phyloP scores from a whole-genome alignment of 1,140 invertebrate species.

The Drosophila micromelanica region DNA sequence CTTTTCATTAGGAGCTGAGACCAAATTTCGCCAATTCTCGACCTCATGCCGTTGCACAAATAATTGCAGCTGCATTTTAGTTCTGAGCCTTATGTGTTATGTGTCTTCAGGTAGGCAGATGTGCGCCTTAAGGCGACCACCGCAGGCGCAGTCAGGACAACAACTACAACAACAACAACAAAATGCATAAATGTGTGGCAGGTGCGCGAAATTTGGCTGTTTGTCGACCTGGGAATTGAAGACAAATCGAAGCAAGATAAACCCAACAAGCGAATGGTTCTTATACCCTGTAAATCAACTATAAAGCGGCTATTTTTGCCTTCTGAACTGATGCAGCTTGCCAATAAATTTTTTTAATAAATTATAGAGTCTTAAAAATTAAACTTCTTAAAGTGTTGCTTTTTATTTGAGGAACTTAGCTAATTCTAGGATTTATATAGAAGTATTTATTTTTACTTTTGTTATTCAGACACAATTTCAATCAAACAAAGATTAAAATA shows the following conservation, averaged over 20 bases:
- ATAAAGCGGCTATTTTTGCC: not conserved
- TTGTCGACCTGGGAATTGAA: conserved; percentile 43
- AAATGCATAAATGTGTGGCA: conserved; percentile 50
- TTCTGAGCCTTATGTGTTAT: conserved; percentile 14
- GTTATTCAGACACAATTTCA: no score
- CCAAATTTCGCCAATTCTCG: conserved; percentile 2
- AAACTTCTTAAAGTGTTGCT: no score
- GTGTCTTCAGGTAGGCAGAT: conserved; percentile 41
- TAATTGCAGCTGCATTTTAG: conserved; percentile 39
- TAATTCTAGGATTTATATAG: no score
- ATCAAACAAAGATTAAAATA: no score
- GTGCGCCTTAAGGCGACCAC: conserved; percentile 26
- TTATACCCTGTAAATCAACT: conserved; percentile 9
- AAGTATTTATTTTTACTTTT: no score
- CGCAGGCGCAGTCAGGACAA: conserved; percentile 15
- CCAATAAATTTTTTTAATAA: no score
- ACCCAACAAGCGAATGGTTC: conserved; percentile 17
- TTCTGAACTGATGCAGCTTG: no score
- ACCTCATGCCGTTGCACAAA: conserved; percentile 22
- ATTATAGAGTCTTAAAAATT: no score
- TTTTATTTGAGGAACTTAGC: no score
- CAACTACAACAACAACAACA: conserved; percentile 16
- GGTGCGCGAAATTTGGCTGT: conserved; percentile 71
- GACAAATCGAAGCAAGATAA: conserved; percentile 52
- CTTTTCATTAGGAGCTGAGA: conserved; percentile 6